Evolutionary conservation across 2,888 invertebrate genomes (phyloP), one percentile per base, ranked within the genome.

Genomic region (Cephus sareptanus): DNA sequence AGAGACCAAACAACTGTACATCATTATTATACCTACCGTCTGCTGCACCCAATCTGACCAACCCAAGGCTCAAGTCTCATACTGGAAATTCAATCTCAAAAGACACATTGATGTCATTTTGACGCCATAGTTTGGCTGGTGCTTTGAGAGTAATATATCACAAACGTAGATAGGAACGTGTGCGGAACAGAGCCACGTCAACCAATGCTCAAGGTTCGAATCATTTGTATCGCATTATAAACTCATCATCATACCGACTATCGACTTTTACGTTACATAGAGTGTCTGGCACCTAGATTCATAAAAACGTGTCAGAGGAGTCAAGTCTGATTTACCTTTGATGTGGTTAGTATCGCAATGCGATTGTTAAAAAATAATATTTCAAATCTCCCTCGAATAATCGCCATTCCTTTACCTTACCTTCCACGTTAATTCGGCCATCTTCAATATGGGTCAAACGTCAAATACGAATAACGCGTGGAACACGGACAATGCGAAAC

Each of bases 211-310:
- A 87, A 87, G 85, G 87, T 89, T 87, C 84, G 87, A 89, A 89
- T 89, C 88, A 85, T 79, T 90, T 89, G 87, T 89, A 88, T 90
- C 87, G 86, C 86, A 89, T 82, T 88, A 89, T 86, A 89, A 90
- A 91, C 84, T 89, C 90, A 90, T 91, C 90, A 87, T 90, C 88
- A 88, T 90, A 88, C 87, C 85, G 86, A 88, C 86, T 91, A 90
- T 89, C 89, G 88, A 91, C 87, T 87, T 86, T 88, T 88, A 89
- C 85, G 88, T 89, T 88, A 90, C 88, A 90, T 87, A 89, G 87
- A 90, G 85, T 89, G 87, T 90, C 90, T 90, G 91, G 89, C 88
- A 91, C 91, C 91, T 91, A 90, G 87, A 91, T 91, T 91, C 91
- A 91, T 91, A 91, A 91, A 91, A 91, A 90, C 87, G 89, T 89